phyloP scores from a whole-genome alignment of 2,888 invertebrate genomes.

The Hypsopygia costalis region DNA sequence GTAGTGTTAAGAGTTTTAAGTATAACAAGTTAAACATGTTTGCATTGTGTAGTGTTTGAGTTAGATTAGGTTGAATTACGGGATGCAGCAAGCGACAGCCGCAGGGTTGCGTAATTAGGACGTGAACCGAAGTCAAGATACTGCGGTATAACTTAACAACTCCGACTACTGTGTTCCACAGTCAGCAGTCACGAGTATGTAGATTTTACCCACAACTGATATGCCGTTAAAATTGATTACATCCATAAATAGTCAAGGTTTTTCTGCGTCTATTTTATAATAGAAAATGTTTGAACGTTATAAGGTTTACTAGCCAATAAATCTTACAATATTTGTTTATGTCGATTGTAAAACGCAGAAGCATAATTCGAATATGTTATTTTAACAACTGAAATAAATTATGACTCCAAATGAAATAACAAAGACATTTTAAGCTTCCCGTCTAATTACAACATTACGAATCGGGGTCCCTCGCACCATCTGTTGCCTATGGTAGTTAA shows the following conservation, averaged over 20 bases:
- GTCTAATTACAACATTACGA: not conserved
- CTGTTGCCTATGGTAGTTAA: not conserved
- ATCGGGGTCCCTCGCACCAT: constrained; percentile 1
- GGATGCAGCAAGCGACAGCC: constrained; percentile 40
- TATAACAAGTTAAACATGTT: constrained; percentile 30
- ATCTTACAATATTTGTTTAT: too few species aligned
- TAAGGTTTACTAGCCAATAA: too few species aligned
- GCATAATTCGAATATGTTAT: too few species aligned
- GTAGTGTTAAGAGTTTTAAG: constrained; percentile 34
- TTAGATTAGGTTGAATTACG: constrained; percentile 37
- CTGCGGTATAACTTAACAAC: constrained; percentile 14
- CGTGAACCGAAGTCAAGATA: constrained; percentile 34
- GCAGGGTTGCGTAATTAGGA: constrained; percentile 51
- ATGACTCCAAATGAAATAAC: too few species aligned
- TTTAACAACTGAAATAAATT: too few species aligned
- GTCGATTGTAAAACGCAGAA: too few species aligned
- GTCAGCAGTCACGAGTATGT: constrained; percentile 26
- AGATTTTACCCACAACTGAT: constrained; percentile 5
- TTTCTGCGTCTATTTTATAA: not conserved
- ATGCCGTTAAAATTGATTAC: constrained; percentile 35
- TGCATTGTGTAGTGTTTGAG: constrained; percentile 30
- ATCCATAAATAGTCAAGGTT: constrained; percentile 27
- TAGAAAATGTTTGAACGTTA: too few species aligned
- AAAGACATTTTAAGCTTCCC: too few species aligned
- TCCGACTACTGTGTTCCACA: too few species aligned